Base-by-base conservation (phyloP, 2,888 invertebrate species). In the Chymomyza fuscimana region DNA sequence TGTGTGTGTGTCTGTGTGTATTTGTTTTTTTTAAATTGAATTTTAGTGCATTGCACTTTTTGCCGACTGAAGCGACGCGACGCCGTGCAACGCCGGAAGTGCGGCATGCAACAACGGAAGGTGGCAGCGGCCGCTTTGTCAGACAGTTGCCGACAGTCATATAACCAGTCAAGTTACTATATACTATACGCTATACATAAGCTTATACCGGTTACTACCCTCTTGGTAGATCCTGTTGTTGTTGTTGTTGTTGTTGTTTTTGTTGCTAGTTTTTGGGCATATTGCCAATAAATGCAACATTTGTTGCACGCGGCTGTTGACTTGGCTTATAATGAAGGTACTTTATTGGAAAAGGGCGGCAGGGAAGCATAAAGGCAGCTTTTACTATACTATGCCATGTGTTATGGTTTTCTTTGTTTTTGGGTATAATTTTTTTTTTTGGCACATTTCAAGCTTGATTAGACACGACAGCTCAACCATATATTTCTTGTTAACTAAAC, bases 1-100 rank as follows among this genome's bases (percentile, higher is more conserved):
- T 65, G 46, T 58, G 32, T 58, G 16, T 58, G 46, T 36, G 16
- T n/a, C n/a, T 32, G 51, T 63, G 68, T 67, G 77, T 74, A 50
- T 67, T 25, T 76, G 65, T 67, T 69, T 36, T 65, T 78, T 80
- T 85, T 77, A 81, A 87, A 85, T 87, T 85, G 79, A 84, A 84
- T 85, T 85, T 81, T 82, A 87, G 87, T 87, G 73, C 87, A 85
- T 87, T 85, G 85, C 85, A 87, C 85, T 85, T 87, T 85, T 85
- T 87, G 86, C 74, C 15, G 59, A 73, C 64, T 46, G 40, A 46
- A 46, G 12, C 12, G 40, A 46, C 10, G 40, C 10, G 12, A 12
- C 40, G 40, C 12, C 12, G 40, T 62, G 69, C 74, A 78, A 51
- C 70, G 72, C 65, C 36, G 60, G 36, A 36, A 36, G 36, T 60